Percentiles rank a stretch among this genome's conserved stretches.
Evolutionary conservation across 1,140 invertebrate genomes (phyloP).

Genomic region (Achroia grisella): DNA sequence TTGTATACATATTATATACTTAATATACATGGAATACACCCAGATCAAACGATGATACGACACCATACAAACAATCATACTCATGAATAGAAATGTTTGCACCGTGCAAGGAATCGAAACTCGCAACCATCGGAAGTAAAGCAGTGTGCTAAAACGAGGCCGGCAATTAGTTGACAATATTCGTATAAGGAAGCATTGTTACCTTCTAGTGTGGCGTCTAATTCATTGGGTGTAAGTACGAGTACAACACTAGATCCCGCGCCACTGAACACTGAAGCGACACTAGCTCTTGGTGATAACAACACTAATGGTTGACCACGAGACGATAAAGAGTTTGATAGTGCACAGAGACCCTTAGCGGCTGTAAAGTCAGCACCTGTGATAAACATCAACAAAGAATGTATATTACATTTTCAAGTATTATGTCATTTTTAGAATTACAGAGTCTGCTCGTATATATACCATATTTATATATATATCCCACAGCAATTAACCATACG

Average conservation of each 20-base stretch:
- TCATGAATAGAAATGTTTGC: background rate
- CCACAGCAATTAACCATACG: too few relatives aligned
- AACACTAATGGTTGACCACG: slow-evolving; percentile 78
- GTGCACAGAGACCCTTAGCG: slow-evolving; percentile 85
- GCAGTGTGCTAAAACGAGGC: too few relatives aligned
- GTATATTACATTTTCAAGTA: too few relatives aligned
- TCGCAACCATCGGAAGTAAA: too few relatives aligned
- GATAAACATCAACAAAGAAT: slow-evolving; percentile 5
- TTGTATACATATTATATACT: too few relatives aligned
- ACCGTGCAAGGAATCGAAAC: background rate
- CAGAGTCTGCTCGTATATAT: too few relatives aligned
- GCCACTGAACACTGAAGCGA: slow-evolving; percentile 60
- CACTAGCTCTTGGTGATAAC: slow-evolving; percentile 59
- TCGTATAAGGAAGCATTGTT: slow-evolving; percentile 2
- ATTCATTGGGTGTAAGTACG: slow-evolving; percentile 42
- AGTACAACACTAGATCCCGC: slow-evolving; percentile 50
- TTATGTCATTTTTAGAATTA: too few relatives aligned
- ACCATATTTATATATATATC: too few relatives aligned
- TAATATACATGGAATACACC: too few relatives aligned
- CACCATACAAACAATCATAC: too few relatives aligned
- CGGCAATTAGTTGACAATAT: too few relatives aligned
- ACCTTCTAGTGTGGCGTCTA: slow-evolving; percentile 59
- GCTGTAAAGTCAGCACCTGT: slow-evolving; percentile 88
- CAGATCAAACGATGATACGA: background rate
- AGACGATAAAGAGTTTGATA: slow-evolving; percentile 81